Base-by-base conservation (phyloP, 2,888 invertebrate genomes). In the Microplitis deprimator region DNA sequence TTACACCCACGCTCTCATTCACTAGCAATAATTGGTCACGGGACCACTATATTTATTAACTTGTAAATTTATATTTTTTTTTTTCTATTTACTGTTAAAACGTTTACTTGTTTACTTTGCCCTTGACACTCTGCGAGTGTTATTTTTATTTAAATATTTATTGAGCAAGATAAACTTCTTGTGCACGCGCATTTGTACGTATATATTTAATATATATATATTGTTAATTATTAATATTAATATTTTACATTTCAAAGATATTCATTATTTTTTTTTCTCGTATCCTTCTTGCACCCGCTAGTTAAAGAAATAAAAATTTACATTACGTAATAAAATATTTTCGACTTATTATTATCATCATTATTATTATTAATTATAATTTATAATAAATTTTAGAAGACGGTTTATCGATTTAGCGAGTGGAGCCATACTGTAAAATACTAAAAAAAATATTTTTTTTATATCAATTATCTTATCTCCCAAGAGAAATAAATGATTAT, bases 1-100 rank as follows among this genome's bases (percentile, higher is more conserved):
- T 70, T 60, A 13, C 61, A 60, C 16, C 50, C 41, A 71, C 69
- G 29, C 73, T 17, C 40, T 40, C 75, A 74, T 79, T 79, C 71
- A 39, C 38, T 20, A 50, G 13, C 13, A 50, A 5, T 50, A 50
- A 50, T 50, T 50, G 13, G 50, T 50, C 13, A 50, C 50, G 10
- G 50, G 50, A 50, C 50, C 50, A 50, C 50, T 50, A 5, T 50
- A 50, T 50, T 50, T 50, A 50, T 50, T 50, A 50, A 8, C 13
- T 50, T 50, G 13, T 50, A 50, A 50, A 50, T 13, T 50, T 50
- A 50, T 29, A 29, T 29, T 4, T 29, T 29, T 0, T 29, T 29
- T 29, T 29, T 29, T 29, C 29, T 29, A 4, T 29, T 29, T 29
- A 29, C 29, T 3, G 29, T 29, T 29, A 29, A 29, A 29, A 29